phyloP scores from a whole-genome alignment of 2,888 invertebrate genomes.

The Microchrysa polita region DNA sequence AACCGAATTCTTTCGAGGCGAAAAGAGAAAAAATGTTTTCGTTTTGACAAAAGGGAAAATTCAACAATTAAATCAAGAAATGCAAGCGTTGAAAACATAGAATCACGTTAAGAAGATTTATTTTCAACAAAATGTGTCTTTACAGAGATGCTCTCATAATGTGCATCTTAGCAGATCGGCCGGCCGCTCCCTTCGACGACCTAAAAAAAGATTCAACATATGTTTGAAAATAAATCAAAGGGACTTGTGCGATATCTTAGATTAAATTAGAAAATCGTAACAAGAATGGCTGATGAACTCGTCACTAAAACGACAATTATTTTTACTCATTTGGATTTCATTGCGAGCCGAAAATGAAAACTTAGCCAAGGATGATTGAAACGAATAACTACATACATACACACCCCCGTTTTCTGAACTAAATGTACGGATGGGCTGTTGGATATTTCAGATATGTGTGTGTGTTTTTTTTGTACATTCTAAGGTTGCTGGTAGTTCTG shows the following conservation, averaged over 20 bases:
- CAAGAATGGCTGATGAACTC: conserved; percentile 34
- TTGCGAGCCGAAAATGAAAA: background rate
- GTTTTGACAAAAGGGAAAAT: background rate
- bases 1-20: too few species aligned
- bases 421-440: background rate
- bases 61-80: conserved; percentile 33
- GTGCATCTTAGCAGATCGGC: conserved; percentile 8
- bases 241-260: conserved; percentile 25
- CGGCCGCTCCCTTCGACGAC: conserved; percentile 5
- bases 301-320: conserved; percentile 5
- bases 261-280: conserved; percentile 30
- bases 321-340: background rate
- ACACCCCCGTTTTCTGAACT: background rate
- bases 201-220: conserved; percentile 40
- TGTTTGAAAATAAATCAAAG: conserved; percentile 44
- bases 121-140: background rate
- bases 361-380: background rate
- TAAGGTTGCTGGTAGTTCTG: too few species aligned
- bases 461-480: too few species aligned
- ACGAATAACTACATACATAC: background rate
- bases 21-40: background rate
- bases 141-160: conserved; percentile 9
- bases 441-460: background rate
- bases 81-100: conserved; percentile 20
- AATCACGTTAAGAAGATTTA: background rate